Evolutionary conservation across 92 coral and sea anemone genomes (phyloP).

Genomic region (Heteractis magnifica): DNA sequence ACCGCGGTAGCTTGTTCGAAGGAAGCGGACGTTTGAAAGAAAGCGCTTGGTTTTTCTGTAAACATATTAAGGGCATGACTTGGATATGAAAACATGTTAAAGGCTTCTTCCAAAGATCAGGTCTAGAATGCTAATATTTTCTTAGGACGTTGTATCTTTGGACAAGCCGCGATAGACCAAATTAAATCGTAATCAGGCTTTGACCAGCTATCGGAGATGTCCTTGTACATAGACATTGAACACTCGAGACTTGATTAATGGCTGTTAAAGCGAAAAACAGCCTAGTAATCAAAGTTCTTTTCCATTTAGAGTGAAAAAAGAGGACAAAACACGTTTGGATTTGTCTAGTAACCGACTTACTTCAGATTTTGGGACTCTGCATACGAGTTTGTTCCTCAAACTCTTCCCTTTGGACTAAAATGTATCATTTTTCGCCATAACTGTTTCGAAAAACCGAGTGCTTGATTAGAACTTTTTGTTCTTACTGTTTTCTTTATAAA

Average conservation of each 20-base stretch:
- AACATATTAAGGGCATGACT: constrained; percentile 19
- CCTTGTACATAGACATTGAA: not conserved
- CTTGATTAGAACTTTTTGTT: no score
- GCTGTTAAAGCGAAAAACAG: not conserved
- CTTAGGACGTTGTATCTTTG: not conserved
- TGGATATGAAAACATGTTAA: constrained; percentile 18
- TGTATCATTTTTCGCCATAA: no score
- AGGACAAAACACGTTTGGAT: not conserved
- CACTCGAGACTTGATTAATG: not conserved
- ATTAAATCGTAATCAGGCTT: not conserved
- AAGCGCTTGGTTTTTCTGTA: constrained; percentile 17
- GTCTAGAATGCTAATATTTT: constrained; percentile 15
- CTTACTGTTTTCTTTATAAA: no score
- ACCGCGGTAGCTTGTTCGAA: not conserved
- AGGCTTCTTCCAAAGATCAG: constrained; percentile 5
- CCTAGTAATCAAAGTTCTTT: not conserved
- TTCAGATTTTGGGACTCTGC: no score
- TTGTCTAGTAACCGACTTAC: no score
- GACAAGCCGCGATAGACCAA: not conserved
- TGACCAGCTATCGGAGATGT: not conserved
- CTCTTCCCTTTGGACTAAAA: no score
- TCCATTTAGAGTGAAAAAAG: not conserved
- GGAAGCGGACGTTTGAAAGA: constrained; percentile 1
- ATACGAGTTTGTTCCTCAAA: no score
- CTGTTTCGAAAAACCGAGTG: no score